A percentile compares a stretch with the other conserved stretches of the same genome.
phyloP scores from a whole-genome alignment of 2,888 invertebrate species.

The Dyspetes luteomarginatus region DNA sequence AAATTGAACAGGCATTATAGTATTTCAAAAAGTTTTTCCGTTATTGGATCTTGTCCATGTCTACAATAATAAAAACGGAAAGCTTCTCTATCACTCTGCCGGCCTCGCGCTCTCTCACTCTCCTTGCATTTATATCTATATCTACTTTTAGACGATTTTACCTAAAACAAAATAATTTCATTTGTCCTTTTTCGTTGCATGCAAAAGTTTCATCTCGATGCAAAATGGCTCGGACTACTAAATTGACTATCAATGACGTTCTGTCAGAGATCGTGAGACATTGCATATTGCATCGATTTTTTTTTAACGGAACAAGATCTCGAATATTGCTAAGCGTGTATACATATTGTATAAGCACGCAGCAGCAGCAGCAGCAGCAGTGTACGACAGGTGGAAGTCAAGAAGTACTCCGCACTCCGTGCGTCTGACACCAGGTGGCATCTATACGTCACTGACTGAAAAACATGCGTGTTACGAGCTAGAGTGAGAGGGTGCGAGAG shows the following conservation, averaged over 20 bases:
- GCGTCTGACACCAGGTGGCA: constrained; percentile 50
- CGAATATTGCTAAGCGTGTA: neutral
- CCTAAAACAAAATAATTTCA: too few species aligned
- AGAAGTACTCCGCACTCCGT: constrained; percentile 33
- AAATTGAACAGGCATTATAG: too few species aligned
- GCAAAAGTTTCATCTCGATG: constrained; percentile 10
- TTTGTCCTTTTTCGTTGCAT: neutral
- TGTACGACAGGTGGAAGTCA: constrained; percentile 57
- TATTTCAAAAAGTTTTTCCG: too few species aligned
- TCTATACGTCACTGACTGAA: constrained; percentile 38
- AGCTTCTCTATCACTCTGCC: too few species aligned
- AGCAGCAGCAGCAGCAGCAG: constrained; percentile 4
- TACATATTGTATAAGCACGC: neutral
- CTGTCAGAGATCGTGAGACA: neutral
- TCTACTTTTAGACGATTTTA: too few species aligned
- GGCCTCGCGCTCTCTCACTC: too few species aligned
- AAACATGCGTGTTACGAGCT: neutral
- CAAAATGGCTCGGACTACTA: constrained; percentile 11
- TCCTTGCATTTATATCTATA: too few species aligned
- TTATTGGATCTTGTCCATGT: too few species aligned
- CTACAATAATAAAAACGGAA: too few species aligned
- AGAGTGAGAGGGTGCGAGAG: neutral
- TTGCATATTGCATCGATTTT: constrained; percentile 14
- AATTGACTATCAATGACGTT: neutral
- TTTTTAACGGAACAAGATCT: neutral